Evolutionary conservation across 2,888 invertebrate genomes (phyloP).

Genomic region (Agriopis aurantiaria): DNA sequence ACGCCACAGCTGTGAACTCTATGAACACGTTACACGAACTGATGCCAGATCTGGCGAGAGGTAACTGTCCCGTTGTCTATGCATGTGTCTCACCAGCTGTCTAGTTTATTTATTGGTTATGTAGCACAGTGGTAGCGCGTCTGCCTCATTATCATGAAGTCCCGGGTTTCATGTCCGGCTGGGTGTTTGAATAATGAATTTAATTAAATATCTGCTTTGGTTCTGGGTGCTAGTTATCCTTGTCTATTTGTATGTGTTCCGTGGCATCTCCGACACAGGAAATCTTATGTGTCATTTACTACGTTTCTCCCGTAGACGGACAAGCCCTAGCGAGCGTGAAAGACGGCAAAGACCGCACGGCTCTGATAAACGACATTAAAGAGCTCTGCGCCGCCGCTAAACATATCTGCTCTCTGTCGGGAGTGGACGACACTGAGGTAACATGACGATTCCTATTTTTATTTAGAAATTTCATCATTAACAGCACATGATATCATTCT

Average conservation of each 20-base stretch:
- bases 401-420: conserved; percentile 93
- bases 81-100: not conserved
- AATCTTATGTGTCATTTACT: not conserved
- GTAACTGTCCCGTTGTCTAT: conserved; percentile 61
- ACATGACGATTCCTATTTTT: conserved; percentile 1
- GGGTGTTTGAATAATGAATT: too few relatives aligned
- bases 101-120: too few relatives aligned
- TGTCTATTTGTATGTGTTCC: too few relatives aligned
- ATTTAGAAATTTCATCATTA: too few relatives aligned
- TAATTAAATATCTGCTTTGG: too few relatives aligned
- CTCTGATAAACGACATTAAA: conserved; percentile 93
- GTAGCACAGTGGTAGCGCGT: too few relatives aligned
- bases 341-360: conserved; percentile 92
- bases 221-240: too few relatives aligned
- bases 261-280: too few relatives aligned
- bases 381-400: conserved; percentile 70
- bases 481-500: too few relatives aligned
- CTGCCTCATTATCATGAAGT: too few relatives aligned
- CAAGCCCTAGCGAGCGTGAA: conserved; percentile 94
- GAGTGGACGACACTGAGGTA: conserved; percentile 94
- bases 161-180: too few relatives aligned
- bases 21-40: conserved; percentile 98
- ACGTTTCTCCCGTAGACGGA: conserved; percentile 76
- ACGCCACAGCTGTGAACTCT: conserved; percentile 96
- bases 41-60: conserved; percentile 96